Base-by-base conservation (phyloP, 2,113 vertebrate genomes). In the Eudyptes chrysolophus region DNA sequence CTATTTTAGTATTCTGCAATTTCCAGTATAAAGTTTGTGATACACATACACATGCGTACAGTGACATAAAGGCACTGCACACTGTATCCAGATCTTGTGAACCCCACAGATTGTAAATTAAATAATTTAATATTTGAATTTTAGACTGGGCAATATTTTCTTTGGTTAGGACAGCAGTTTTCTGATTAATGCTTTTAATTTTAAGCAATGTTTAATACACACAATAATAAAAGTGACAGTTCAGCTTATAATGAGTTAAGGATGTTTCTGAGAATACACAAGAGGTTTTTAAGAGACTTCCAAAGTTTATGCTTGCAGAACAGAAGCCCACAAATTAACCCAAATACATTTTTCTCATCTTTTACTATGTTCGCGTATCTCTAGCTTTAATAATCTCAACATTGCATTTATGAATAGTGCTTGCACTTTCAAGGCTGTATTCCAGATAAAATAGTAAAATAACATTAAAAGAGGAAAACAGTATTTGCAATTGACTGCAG, bases 171-270 rank as follows among this genome's bases (percentile, higher is more conserved):
- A 98, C 97, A 97, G 95, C 96, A 97, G 74, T 98, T 98, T 98
- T 98, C 98, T 98, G 98, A 99, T 98, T 96, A 98, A 99, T 98
- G 98, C 97, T 98, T 99, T 98, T 98, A 99, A 99, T 98, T 98
- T 98, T 97, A 98, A 97, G 85, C 96, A 87, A 93, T 95, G 96
- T 97, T 97, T 97, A 98, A 98, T 98, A 97, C 87, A 96, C 96
- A 96, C 96, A 98, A 98, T 98, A 98, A 98, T 98, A 98, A 98
- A 99, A 98, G 93, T 97, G 97, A 96, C 97, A 96, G 90, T 98
- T 98, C 95, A 96, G 94, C 97, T 98, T 97, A 91, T 97, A 98
- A 97, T 97, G 98, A 98, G 97, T 98, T 98, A 98, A 98, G 94
- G 96, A 95, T 92, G 95, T 96, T 97, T 94, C 75, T 84, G 69